Base-by-base conservation (phyloP, 2,797 vertebrate genomes). In the Enteromius afrohamiltoni region DNA sequence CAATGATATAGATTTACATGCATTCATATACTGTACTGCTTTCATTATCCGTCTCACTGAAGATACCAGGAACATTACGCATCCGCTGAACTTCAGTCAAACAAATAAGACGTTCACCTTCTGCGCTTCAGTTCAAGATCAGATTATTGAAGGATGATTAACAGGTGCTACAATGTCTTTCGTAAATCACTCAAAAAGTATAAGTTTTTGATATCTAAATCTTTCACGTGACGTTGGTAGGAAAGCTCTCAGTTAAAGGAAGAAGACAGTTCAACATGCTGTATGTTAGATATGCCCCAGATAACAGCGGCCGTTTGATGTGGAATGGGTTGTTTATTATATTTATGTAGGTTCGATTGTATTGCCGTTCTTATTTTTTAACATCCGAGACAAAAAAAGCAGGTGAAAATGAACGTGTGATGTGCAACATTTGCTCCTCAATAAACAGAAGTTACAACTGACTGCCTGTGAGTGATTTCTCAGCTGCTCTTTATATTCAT, bases 401-500 rank as follows among this genome's bases (percentile, higher is more conserved):
- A 93, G 93, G 91, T 93, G 85, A 89, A 91, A 91, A 90, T 89
- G 79, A 89, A 89, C 88, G 91, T 92, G 92, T 92, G 91, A 90
- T 91, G 91, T 92, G 91, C 88, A 91, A 87, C 81, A 77, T 82
- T 82, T 88, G 89, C 93, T 95, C 91, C 91, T 91, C 91, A 95
- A 95, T 95, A 95, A 95, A 95, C 89, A 92, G 74, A 88, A 92
- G 92, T 94, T 93, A 92, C 91, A 95, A 94, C 91, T 88, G 83
- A 91, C 4, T 70, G 77, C 55, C 58, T 45, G 31, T 29, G 3
- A 29, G 3, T 31, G 51, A 71, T 70, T 70, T 26, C 16, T 79
- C 31, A 55, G 21, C 49, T 4, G 29, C 29, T 64, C 62, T 31
- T 31, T 64, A 21, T 77, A 2, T 78, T 49, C 1, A 31, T 51